These are phyloP conservation scores for Dendrolimus houi DNA, from an alignment of 2,888 invertebrate species.

Conservation along the genomic window DNA sequence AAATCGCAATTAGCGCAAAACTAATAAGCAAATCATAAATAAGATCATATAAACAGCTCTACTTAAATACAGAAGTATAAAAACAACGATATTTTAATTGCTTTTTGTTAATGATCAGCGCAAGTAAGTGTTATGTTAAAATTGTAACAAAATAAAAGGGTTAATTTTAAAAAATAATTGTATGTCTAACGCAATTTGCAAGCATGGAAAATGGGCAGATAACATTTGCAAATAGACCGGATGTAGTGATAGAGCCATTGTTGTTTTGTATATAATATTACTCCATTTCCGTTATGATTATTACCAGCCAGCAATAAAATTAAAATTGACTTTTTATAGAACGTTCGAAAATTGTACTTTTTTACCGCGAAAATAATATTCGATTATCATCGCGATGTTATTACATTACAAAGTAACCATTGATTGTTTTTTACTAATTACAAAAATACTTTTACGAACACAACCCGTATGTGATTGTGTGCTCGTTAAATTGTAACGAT, in stretches of 20 bases:
- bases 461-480: constrained; percentile 65
- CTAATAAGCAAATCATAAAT: no score
- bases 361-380: neutral
- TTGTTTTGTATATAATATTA: constrained; percentile 20
- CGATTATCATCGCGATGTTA: constrained; percentile 7
- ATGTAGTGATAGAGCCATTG: constrained; percentile 46
- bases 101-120: no score
- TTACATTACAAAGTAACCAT: constrained; percentile 18
- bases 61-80: no score
- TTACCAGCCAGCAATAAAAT: neutral
- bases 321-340: neutral
- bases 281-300: constrained; percentile 34
- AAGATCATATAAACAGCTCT: no score
- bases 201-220: constrained; percentile 35
- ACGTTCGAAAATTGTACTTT: neutral
- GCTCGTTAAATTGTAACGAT: constrained; percentile 71
- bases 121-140: constrained; percentile 2
- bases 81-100: no score
- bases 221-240: constrained; percentile 38
- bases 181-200: constrained; percentile 30
- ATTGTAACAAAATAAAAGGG: constrained; percentile 41
- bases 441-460: constrained; percentile 38
- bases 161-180: constrained; percentile 54
- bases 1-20: no score
- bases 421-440: constrained; percentile 44